Evolutionary conservation across 2,113 vertebrate species (phyloP).

Genomic region (Pachypanchax playfairii): DNA sequence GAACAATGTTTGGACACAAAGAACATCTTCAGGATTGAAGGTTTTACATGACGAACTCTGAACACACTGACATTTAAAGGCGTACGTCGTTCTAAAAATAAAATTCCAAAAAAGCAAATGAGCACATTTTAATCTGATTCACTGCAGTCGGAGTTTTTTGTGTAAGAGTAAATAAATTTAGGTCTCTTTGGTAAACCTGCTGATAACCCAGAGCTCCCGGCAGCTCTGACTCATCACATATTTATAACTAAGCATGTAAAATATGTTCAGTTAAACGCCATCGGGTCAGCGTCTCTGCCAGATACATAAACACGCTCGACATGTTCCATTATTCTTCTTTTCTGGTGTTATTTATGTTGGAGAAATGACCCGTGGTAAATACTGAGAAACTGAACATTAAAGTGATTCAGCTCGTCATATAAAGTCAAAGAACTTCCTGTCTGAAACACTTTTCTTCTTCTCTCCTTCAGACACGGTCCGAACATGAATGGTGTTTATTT

Average conservation of each 20-base stretch:
- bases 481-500: slow-evolving; percentile 25
- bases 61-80: no score
- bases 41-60: no score
- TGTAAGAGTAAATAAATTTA: background rate
- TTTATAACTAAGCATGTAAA: slow-evolving; percentile 31
- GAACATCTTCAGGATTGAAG: no score
- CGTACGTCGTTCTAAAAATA: no score
- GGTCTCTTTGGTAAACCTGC: slow-evolving; percentile 10
- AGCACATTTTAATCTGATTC: background rate
- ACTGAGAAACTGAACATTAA: background rate
- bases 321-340: background rate
- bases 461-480: slow-evolving; percentile 4
- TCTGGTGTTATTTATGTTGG: background rate
- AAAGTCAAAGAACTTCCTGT: slow-evolving; percentile 9
- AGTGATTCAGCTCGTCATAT: background rate
- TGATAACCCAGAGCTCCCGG: slow-evolving; percentile 15
- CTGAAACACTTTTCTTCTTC: background rate
- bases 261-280: slow-evolving; percentile 22
- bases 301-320: background rate
- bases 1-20: no score
- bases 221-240: slow-evolving; percentile 33
- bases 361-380: background rate
- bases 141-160: no score
- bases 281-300: slow-evolving; percentile 10
- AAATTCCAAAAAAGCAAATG: no score